Conservation (phyloP, 2,797 vertebrate genomes). For the Aeoliscus strigatus region DNA sequence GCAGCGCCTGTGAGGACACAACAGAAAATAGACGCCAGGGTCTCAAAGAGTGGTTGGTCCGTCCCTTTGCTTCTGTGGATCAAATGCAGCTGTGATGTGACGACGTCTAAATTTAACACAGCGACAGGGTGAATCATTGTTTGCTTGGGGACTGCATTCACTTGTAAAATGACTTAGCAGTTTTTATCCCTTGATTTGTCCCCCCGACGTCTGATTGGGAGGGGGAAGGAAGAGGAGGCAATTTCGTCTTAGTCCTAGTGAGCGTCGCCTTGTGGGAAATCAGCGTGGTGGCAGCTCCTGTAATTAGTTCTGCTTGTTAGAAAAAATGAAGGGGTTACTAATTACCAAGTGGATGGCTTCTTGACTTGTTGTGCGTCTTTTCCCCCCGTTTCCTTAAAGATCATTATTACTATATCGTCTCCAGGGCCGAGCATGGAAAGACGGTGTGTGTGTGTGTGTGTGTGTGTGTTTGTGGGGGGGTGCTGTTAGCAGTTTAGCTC, state of each 20-base stretch:
- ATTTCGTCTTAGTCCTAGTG: slow-evolving; percentile 59
- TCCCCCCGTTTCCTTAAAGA: slow-evolving; percentile 59
- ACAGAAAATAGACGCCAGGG: slow-evolving; percentile 13
- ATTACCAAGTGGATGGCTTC: slow-evolving; percentile 74
- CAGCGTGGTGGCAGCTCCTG: slow-evolving; percentile 71
- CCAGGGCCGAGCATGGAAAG: slow-evolving; percentile 22
- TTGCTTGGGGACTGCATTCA: slow-evolving; percentile 21
- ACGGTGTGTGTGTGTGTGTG: no score
- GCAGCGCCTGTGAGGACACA: neutral
- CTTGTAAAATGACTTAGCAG: slow-evolving; percentile 54
- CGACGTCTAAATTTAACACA: neutral
- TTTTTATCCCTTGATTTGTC: slow-evolving; percentile 36
- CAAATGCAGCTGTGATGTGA: slow-evolving; percentile 15
- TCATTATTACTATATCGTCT: slow-evolving; percentile 68
- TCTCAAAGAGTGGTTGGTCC: neutral
- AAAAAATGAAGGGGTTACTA: slow-evolving; percentile 79
- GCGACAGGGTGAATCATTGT: neutral
- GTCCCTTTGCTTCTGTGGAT: slow-evolving; percentile 13
- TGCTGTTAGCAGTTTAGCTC: slow-evolving; percentile 42
- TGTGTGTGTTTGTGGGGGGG: no score
- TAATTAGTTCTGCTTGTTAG: slow-evolving; percentile 82
- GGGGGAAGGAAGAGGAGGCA: slow-evolving; percentile 39
- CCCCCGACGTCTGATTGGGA: slow-evolving; percentile 47
- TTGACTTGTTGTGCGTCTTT: slow-evolving; percentile 71
- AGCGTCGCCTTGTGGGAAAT: slow-evolving; percentile 71